These are phyloP conservation scores for Encarsia formosa DNA, from an alignment of 2,888 invertebrate species.

Conservation along the genomic window DNA sequence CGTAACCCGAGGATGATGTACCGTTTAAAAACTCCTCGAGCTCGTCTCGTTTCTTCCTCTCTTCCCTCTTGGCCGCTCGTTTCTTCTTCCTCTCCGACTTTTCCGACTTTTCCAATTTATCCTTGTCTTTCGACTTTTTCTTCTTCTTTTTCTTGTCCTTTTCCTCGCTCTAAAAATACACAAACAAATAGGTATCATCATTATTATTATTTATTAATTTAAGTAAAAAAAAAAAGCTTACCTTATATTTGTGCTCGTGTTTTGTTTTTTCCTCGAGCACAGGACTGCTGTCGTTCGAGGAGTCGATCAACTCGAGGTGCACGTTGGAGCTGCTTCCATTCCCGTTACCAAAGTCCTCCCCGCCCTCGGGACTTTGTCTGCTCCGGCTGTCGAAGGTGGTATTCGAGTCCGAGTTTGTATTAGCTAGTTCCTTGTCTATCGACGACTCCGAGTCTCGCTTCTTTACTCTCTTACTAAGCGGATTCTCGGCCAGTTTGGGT, in stretches of 20 bases:
- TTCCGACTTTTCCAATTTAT: slow-evolving; percentile 52
- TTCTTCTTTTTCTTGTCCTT: slow-evolving; percentile 59
- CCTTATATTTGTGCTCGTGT: slow-evolving; percentile 31
- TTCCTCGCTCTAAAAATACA: slow-evolving; percentile 49
- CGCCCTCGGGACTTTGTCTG: slow-evolving; percentile 74
- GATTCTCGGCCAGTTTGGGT: slow-evolving; percentile 44
- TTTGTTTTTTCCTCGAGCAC: slow-evolving; percentile 48
- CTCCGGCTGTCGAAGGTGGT: slow-evolving; percentile 60
- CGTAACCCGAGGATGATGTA: slow-evolving; percentile 52
- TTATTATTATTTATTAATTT: slow-evolving; percentile 6
- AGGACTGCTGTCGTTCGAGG: slow-evolving; percentile 47
- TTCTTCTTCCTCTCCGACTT: slow-evolving; percentile 51
- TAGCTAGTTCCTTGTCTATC: slow-evolving; percentile 45
- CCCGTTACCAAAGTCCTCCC: slow-evolving; percentile 55
- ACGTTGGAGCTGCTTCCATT: slow-evolving; percentile 56
- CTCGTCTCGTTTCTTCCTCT: slow-evolving; percentile 54
- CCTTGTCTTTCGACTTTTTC: slow-evolving; percentile 52
- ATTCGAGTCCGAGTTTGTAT: slow-evolving; percentile 37
- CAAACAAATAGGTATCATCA: neutral
- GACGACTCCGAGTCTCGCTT: slow-evolving; percentile 45
- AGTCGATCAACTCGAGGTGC: slow-evolving; percentile 53
- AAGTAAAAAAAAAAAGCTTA: slow-evolving; percentile 3
- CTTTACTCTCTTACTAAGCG: slow-evolving; percentile 44
- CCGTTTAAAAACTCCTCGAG: slow-evolving; percentile 63
- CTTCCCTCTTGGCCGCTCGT: slow-evolving; percentile 47